Evolutionary conservation across 2,113 vertebrate genomes (phyloP).

Genomic region (Chaetodon trifascialis): DNA sequence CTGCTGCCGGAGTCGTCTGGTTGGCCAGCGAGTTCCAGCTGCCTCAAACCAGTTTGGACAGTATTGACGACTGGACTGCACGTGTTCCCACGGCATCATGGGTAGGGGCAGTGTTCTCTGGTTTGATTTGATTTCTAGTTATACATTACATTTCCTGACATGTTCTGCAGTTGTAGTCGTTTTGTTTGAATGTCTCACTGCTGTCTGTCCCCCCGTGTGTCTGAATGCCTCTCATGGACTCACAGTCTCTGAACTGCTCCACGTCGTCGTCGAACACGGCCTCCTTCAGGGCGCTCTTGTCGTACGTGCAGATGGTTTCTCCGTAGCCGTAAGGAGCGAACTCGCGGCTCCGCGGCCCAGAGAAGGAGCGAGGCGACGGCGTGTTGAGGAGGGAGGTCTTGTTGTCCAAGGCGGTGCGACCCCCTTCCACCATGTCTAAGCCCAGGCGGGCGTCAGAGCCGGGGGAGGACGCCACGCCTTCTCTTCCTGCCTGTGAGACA

Average conservation of each 20-base stretch:
- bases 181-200: no score
- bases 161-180: no score
- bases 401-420: constrained; percentile 95
- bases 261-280: constrained; percentile 98
- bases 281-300: constrained; percentile 97
- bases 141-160: no score
- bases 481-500: constrained; percentile 73
- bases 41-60: no score
- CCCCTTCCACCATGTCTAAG: constrained; percentile 87
- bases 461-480: constrained; percentile 75
- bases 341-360: constrained; percentile 90
- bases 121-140: no score
- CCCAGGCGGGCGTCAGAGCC: constrained; percentile 80
- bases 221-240: constrained; percentile 49
- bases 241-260: constrained; percentile 96
- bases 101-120: no score
- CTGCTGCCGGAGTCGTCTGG: no score
- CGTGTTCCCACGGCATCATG: no score
- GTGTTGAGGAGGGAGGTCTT: constrained; percentile 98
- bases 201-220: no score
- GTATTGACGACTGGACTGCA: no score
- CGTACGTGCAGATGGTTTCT: constrained; percentile 92
- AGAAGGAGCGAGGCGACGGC: constrained; percentile 92
- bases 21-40: no score
- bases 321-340: constrained; percentile 94